Conservation (phyloP, 1,140 invertebrate species). For the Lepidostoma basale region DNA sequence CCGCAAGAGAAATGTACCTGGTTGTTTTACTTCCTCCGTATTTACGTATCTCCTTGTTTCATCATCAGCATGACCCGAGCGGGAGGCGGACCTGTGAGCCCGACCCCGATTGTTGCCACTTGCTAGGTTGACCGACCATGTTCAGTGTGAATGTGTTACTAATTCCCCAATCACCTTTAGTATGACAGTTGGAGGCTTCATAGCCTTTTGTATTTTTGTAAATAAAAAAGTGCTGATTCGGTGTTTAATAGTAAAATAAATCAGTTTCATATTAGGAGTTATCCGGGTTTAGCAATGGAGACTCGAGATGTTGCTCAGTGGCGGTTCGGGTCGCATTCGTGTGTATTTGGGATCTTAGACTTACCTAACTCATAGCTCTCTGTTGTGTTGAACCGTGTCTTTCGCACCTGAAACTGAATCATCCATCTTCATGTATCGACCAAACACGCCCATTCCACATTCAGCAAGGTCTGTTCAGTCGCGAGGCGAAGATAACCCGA, state of each 20-base stretch:
- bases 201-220: conserved; percentile 47
- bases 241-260: conserved; percentile 41
- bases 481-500: too few species aligned
- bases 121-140: neutral
- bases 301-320: conserved; percentile 27
- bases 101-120: too few species aligned
- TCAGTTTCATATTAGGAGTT: conserved; percentile 24
- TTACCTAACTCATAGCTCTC: conserved; percentile 44
- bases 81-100: too few species aligned
- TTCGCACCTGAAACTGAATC: conserved; percentile 20
- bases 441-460: neutral
- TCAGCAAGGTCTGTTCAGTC: too few species aligned
- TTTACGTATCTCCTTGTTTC: too few species aligned
- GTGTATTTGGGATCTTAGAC: conserved; percentile 43
- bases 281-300: conserved; percentile 3
- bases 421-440: too few species aligned
- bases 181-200: conserved; percentile 40
- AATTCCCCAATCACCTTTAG: conserved; percentile 18
- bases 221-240: conserved; percentile 45
- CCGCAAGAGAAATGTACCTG: too few species aligned
- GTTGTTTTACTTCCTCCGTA: too few species aligned
- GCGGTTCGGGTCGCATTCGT: conserved; percentile 34
- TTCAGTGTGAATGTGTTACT: conserved; percentile 35
- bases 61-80: too few species aligned
- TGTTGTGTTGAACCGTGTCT: conserved; percentile 38